Conservation (phyloP, 2,888 invertebrate genomes). For the Nomada fabriciana region DNA sequence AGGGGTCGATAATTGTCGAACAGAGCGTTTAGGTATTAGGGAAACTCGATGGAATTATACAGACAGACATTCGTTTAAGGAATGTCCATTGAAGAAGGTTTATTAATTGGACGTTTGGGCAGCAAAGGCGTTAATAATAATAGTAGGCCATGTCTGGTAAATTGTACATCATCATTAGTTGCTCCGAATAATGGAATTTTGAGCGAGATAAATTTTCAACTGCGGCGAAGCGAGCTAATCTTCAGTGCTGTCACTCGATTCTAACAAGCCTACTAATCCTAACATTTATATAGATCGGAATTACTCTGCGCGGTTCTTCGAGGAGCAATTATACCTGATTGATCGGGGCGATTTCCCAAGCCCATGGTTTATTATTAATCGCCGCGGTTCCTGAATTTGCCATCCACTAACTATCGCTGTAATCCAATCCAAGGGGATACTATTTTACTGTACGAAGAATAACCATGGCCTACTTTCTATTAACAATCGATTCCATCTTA, state of each 20-base stretch:
- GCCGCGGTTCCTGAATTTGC: not conserved
- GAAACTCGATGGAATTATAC: not conserved
- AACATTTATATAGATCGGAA: conserved; percentile 53
- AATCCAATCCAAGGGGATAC: too few relatives aligned
- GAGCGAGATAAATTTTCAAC: not conserved
- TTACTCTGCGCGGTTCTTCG: conserved; percentile 26
- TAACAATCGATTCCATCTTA: not conserved
- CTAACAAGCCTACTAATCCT: conserved; percentile 47
- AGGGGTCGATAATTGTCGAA: conserved; percentile 1
- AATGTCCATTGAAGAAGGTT: not conserved
- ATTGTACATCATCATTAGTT: not conserved
- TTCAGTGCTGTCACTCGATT: not conserved
- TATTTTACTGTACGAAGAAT: too few relatives aligned
- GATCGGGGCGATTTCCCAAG: conserved; percentile 24
- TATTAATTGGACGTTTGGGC: too few relatives aligned
- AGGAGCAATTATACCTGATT: conserved; percentile 38
- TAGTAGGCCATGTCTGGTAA: not conserved
- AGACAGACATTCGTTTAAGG: not conserved
- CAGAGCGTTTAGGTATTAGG: not conserved
- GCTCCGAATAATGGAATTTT: not conserved
- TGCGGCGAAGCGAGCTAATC: not conserved
- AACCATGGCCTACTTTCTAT: not conserved
- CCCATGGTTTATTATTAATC: conserved; percentile 37
- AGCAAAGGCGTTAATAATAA: too few relatives aligned
- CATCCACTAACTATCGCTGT: too few relatives aligned